Evolutionary conservation across 2,797 vertebrate genomes (phyloP).

Genomic region (Pseudomugil gertrudae): DNA sequence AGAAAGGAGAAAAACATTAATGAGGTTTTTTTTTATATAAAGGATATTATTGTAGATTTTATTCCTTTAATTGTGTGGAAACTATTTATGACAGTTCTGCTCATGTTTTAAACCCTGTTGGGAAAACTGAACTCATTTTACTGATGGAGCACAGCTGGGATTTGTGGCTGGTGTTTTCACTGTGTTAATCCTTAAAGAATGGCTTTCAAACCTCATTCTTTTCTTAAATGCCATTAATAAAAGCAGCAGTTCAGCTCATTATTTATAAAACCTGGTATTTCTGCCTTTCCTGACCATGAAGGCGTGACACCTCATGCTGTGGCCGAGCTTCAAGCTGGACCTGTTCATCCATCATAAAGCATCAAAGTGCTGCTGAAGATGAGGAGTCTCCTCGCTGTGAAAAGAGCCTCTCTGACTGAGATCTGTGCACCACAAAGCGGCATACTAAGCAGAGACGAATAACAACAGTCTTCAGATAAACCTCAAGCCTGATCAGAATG

Average conservation of each 20-base stretch:
- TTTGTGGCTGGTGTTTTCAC: conserved; percentile 23
- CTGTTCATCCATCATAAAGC: conserved; percentile 40
- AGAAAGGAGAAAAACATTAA: no score
- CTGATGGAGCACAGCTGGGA: conserved; percentile 4
- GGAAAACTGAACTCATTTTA: conserved; percentile 21
- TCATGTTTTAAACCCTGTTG: neutral
- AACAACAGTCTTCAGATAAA: conserved; percentile 46
- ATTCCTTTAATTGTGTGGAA: neutral
- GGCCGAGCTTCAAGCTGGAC: conserved; percentile 7
- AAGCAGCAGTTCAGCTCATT: conserved; percentile 31
- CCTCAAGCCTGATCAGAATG: conserved; percentile 69
- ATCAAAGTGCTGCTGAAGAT: conserved; percentile 27
- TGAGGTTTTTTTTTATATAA: no score
- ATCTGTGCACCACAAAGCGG: conserved; percentile 16
- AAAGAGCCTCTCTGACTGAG: conserved; percentile 5
- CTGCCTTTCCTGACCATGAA: conserved; percentile 8
- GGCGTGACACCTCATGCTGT: neutral
- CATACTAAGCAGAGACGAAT: conserved; percentile 22
- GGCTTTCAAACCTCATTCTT: conserved; percentile 29
- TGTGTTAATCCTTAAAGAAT: conserved; percentile 21
- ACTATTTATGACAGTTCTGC: conserved; percentile 4
- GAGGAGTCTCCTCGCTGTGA: conserved; percentile 9
- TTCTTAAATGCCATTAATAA: conserved; percentile 33
- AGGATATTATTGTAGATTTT: neutral
- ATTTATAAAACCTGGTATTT: conserved; percentile 9